Base-by-base conservation (phyloP, 1,140 invertebrate species). In the Meloidogyne exigua region DNA sequence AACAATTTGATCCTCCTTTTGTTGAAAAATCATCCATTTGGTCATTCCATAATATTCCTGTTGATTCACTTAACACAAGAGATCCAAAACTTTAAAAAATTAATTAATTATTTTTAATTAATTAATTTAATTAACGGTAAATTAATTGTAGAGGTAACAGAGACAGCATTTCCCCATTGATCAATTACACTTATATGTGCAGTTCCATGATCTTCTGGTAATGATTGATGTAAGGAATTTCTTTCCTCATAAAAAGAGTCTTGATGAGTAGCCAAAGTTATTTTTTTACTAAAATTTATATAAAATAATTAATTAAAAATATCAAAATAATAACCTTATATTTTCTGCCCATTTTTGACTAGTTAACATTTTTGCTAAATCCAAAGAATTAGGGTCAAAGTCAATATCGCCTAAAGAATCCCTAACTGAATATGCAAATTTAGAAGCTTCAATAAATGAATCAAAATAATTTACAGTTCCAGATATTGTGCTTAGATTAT, bases 111-210 rank as follows among this genome's bases (percentile, higher is more conserved):
- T 57, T n/a, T 49, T 49, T 18, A 13, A 15, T 18, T n/a, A 15
- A 11, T 18, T 49, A 49, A 57, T 57, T 57, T 9, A 57, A n/a
- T 42, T 64, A n/a, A 80, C 68, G 67, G 10, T 65, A 91, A 90
- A 88, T 98, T 98, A 10, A 98, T 91, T 10, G 94, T 95, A 83
- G 93, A 94, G 2, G 95, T 98, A 26, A 94, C 91, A 1, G 94
- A 92, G 13, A 97, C 93, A 18, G 95, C 95, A 89, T 96, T 93
- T 0, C 96, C 95, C 88, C 94, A 91, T 0, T 90, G 90, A 5
- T 92, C 92, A 63, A 97, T 88, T 23, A 98, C 91, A 0, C 92
- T 93, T 26, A 97, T 90, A 85, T 98, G 95, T 0, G 94, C 91
- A 0, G 95, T 98, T 21, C 95, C 95, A 74, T 84, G 79, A 75